Conservation (phyloP, 1,140 invertebrate genomes). For the Listronotus oregonensis region DNA sequence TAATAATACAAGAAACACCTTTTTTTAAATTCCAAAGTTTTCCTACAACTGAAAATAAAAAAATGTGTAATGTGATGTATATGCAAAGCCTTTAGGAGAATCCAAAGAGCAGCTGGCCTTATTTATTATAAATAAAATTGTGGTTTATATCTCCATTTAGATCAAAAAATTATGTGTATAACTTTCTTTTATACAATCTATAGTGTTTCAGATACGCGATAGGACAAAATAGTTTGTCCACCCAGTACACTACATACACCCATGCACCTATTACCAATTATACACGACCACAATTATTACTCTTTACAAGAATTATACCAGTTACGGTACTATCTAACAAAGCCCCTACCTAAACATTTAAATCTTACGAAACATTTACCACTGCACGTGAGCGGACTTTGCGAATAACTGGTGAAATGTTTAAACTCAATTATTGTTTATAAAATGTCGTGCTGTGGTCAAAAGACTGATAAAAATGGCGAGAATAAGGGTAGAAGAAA, state of each 20-base stretch:
- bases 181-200: no score
- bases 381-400: constrained; percentile 10
- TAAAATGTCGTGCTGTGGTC: constrained; percentile 54
- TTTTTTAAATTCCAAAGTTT: no score
- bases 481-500: constrained; percentile 35
- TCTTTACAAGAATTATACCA: constrained; percentile 9
- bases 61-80: no score
- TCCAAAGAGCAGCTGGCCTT: no score
- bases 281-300: constrained; percentile 4
- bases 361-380: constrained; percentile 18
- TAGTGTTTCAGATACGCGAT: no score
- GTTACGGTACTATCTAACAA: constrained; percentile 19
- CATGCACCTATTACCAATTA: constrained; percentile 8
- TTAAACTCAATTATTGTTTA: background rate
- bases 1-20: no score
- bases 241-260: background rate
- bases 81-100: no score
- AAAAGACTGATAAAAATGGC: constrained; percentile 21
- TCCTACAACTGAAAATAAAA: no score
- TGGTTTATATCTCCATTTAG: no score
- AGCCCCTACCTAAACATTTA: constrained; percentile 9
- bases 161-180: no score
- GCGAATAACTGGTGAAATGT: constrained; percentile 22
- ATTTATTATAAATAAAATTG: no score
- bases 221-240: background rate